Percentiles rank a stretch among this genome's conserved stretches.
These are phyloP conservation scores for Pempheris klunzingeri DNA, from an alignment of 2,797 vertebrate species.

Conservation along the genomic window DNA sequence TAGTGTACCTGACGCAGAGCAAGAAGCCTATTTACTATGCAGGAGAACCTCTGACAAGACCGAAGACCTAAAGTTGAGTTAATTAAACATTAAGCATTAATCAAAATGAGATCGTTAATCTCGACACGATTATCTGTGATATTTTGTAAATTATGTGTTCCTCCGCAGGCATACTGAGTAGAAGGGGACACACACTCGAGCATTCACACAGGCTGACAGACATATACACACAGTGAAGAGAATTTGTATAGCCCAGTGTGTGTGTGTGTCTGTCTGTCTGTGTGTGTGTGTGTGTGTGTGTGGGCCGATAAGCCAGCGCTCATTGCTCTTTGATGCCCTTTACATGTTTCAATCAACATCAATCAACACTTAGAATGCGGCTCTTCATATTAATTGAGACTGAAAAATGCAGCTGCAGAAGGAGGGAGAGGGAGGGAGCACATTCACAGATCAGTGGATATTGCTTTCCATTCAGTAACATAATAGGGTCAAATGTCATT, in stretches of 20 bases:
- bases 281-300: conserved; percentile 6
- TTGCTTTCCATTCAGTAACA: conserved; percentile 44
- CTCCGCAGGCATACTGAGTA: conserved; percentile 54
- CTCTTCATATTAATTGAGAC: conserved; percentile 72
- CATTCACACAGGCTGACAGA: conserved; percentile 28
- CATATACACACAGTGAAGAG: conserved; percentile 12
- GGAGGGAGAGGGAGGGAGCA: conserved; percentile 1
- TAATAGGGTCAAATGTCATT: conserved; percentile 65
- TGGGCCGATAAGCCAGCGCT: conserved; percentile 15
- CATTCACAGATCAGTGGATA: conserved; percentile 51
- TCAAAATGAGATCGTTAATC: conserved; percentile 83
- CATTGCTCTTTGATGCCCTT: conserved; percentile 80
- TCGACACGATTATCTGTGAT: conserved; percentile 78
- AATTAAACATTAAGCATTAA: conserved; percentile 83
- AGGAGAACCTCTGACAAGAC: conserved; percentile 51
- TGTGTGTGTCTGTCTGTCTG: background rate
- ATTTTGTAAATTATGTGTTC: conserved; percentile 75
- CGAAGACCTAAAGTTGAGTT: conserved; percentile 75
- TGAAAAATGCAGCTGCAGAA: conserved; percentile 52
- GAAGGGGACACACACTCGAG: conserved; percentile 5
- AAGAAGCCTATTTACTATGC: conserved; percentile 72
- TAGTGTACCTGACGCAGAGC: conserved; percentile 58
- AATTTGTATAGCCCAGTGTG: conserved; percentile 18
- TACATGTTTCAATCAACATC: conserved; percentile 84
- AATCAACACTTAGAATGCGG: conserved; percentile 72